Percentiles rank a stretch among this genome's conserved stretches.
These are phyloP conservation scores for Drosophila eohydei DNA, from an alignment of 2,888 invertebrate species.

Conservation along the genomic window DNA sequence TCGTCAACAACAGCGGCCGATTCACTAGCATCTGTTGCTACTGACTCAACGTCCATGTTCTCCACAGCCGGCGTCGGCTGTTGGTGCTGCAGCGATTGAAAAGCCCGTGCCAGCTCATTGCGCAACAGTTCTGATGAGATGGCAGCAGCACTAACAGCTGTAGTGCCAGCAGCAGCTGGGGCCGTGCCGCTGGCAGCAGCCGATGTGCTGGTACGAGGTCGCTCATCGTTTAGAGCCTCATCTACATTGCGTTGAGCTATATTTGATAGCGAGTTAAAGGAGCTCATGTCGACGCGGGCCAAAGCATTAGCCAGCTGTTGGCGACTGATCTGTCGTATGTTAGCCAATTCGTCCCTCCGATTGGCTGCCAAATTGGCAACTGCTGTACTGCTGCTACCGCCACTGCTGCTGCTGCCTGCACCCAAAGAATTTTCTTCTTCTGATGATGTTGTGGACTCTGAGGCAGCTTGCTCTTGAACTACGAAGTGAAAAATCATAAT, in stretches of 20 bases:
- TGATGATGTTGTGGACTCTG: conserved; percentile 84
- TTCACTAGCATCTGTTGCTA: conserved; percentile 13
- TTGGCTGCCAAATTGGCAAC: conserved; percentile 59
- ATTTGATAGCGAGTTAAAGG: conserved; percentile 83
- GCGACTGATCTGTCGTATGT: conserved; percentile 84
- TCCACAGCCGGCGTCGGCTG: conserved; percentile 34
- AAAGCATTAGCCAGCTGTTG: conserved; percentile 84
- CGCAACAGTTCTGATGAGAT: conserved; percentile 93
- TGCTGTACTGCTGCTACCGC: conserved; percentile 60
- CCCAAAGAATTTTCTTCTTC: conserved; percentile 83
- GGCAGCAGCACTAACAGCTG: conserved; percentile 9
- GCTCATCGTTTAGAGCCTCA: conserved; percentile 58
- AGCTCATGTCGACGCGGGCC: conserved; percentile 79
- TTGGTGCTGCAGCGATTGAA: conserved; percentile 56
- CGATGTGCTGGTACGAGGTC: conserved; percentile 43
- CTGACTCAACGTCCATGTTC: conserved; percentile 57
- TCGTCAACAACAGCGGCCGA: conserved; percentile 49
- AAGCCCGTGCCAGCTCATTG: conserved; percentile 86
- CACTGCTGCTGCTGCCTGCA: conserved; percentile 77
- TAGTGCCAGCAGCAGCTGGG: background rate
- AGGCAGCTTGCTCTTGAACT: conserved; percentile 82
- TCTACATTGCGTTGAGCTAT: conserved; percentile 84
- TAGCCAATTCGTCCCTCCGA: conserved; percentile 77
- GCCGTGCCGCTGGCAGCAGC: conserved; percentile 1
- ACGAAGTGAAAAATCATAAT: background rate